phyloP scores from a whole-genome alignment of 53 echinoderm and acorn worm species.

The Henricia sp. region DNA sequence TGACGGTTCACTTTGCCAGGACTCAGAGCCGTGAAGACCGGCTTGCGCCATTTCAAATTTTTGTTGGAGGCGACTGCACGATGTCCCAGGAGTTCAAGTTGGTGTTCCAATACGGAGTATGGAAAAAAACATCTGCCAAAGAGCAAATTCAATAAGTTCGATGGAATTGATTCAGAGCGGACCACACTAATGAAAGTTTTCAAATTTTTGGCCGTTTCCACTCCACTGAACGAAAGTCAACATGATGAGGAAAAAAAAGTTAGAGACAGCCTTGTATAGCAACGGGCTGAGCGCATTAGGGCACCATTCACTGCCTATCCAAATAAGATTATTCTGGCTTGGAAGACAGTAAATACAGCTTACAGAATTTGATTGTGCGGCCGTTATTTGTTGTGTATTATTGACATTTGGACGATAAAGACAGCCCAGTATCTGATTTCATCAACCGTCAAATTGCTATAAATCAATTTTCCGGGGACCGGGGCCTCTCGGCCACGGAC shows the following conservation, averaged over 20 bases:
- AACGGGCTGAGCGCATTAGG: slow-evolving; percentile 32
- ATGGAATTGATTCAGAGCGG: not conserved
- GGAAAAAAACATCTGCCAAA: slow-evolving; percentile 21
- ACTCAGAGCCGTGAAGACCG: slow-evolving; percentile 22
- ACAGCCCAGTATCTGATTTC: slow-evolving; percentile 57
- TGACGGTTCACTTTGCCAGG: slow-evolving; percentile 56
- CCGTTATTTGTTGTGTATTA: slow-evolving; percentile 66
- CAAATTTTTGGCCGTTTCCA: slow-evolving; percentile 41
- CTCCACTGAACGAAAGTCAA: slow-evolving; percentile 17
- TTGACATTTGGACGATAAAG: slow-evolving; percentile 67
- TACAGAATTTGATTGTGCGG: slow-evolving; percentile 67
- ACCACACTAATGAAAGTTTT: slow-evolving; percentile 45
- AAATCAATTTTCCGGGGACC: slow-evolving; percentile 58
- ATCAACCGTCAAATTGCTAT: slow-evolving; percentile 64
- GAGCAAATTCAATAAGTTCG: slow-evolving; percentile 46
- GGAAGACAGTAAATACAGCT: slow-evolving; percentile 57
- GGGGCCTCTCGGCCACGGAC: slow-evolving; percentile 45
- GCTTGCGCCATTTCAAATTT: slow-evolving; percentile 41
- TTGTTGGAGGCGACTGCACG: slow-evolving; percentile 7
- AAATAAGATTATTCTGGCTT: slow-evolving; percentile 58
- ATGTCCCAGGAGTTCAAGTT: slow-evolving; percentile 41
- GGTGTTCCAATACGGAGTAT: not conserved
- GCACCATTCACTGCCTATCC: slow-evolving; percentile 48
- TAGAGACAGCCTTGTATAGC: not conserved
- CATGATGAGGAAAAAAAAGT: not conserved